Evolutionary conservation across 2,113 vertebrate species (phyloP).

Genomic region (Sceloporus tristichus): DNA sequence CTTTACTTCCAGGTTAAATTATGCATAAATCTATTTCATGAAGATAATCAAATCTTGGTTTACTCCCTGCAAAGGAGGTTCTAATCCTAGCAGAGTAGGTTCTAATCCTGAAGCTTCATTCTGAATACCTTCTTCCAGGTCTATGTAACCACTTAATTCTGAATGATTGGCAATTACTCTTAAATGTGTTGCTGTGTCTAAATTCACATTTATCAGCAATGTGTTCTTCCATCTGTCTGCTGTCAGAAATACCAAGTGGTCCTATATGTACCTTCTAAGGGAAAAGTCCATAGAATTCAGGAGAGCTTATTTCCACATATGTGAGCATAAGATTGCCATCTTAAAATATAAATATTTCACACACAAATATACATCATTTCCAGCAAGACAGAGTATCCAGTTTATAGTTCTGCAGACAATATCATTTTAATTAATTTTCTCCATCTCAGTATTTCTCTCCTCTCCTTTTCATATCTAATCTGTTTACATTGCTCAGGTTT

Average conservation of each 20-base stretch:
- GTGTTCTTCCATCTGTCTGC: slow-evolving; percentile 47
- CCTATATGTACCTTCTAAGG: neutral
- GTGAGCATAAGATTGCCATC: neutral
- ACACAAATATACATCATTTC: slow-evolving; percentile 57
- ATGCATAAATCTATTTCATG: slow-evolving; percentile 44
- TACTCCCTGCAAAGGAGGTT: slow-evolving; percentile 47
- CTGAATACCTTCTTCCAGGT: neutral
- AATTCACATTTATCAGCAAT: slow-evolving; percentile 10
- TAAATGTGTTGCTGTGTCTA: slow-evolving; percentile 13
- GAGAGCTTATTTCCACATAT: neutral
- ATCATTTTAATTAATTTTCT: slow-evolving; percentile 81
- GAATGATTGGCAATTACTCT: neutral
- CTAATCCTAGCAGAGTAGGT: neutral
- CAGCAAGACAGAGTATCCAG: slow-evolving; percentile 70
- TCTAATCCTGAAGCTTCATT: slow-evolving; percentile 9
- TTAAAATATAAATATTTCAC: slow-evolving; percentile 51
- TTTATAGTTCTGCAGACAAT: slow-evolving; percentile 76
- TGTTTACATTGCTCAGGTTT: slow-evolving; percentile 82
- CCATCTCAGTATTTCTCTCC: slow-evolving; percentile 76
- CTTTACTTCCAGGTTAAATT: slow-evolving; percentile 60
- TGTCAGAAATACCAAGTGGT: slow-evolving; percentile 5
- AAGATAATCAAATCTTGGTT: slow-evolving; percentile 55
- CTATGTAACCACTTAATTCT: slow-evolving; percentile 29
- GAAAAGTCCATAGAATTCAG: neutral
- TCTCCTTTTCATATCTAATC: slow-evolving; percentile 76